Evolutionary conservation across 2,888 invertebrate genomes (phyloP).

Genomic region (Mythimna impura): DNA sequence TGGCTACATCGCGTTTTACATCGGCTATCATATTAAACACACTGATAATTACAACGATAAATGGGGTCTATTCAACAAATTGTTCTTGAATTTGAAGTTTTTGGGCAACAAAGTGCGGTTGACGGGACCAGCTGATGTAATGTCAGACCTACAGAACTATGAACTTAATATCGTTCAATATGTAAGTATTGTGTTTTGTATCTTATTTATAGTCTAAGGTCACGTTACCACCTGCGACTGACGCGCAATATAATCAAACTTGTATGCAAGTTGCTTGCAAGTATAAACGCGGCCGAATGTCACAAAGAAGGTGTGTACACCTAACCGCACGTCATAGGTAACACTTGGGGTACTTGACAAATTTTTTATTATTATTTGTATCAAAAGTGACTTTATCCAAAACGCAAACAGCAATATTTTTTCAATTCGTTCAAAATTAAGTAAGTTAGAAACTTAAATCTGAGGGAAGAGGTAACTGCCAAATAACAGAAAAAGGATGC

Average conservation of each 20-base stretch:
- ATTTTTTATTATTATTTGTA: too few relatives aligned
- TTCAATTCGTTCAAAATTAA: too few relatives aligned
- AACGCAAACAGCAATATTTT: too few relatives aligned
- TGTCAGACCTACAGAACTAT: slow-evolving; percentile 92
- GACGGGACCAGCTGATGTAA: slow-evolving; percentile 92
- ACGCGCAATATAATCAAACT: not conserved
- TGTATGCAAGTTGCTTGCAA: not conserved
- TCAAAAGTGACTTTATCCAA: too few relatives aligned
- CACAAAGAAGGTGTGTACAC: not conserved
- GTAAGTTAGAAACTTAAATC: too few relatives aligned
- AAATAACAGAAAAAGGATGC: too few relatives aligned
- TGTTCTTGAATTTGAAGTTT: slow-evolving; percentile 93
- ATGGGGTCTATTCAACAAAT: slow-evolving; percentile 89
- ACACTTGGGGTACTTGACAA: not conserved
- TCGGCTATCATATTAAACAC: slow-evolving; percentile 92
- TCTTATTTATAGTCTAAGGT: not conserved
- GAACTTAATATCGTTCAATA: slow-evolving; percentile 89
- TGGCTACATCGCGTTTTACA: slow-evolving; percentile 93
- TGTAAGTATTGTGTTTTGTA: slow-evolving; percentile 77
- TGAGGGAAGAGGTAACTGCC: too few relatives aligned
- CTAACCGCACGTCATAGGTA: not conserved
- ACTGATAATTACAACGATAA: slow-evolving; percentile 85
- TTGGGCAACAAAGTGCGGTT: slow-evolving; percentile 92
- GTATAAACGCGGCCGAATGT: not conserved
- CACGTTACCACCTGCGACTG: not conserved